Base-by-base conservation (phyloP, 2,888 invertebrate genomes). In the Argyresthia albistria region DNA sequence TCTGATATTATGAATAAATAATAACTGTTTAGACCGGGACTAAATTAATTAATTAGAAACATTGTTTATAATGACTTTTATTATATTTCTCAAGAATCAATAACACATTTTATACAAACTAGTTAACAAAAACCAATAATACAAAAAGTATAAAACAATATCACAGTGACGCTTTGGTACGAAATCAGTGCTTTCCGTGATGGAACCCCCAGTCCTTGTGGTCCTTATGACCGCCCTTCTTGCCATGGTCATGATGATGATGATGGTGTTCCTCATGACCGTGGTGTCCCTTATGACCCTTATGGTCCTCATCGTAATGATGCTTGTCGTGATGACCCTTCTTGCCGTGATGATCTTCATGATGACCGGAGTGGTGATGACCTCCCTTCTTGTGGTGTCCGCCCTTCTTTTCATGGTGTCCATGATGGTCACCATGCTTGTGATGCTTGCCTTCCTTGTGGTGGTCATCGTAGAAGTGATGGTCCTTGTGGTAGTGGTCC, bases 251-350 rank as follows among this genome's bases (percentile, higher is more conserved):
- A 56, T 86, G 80, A 60, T 86, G 86, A 59, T 74, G 73, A 56
- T 84, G 84, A 62, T 86, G 86, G 59, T 86, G 86, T 53, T 83
- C 83, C 53, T 86, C 84, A 60, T 86, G 86, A 15, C 86, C 86
- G 55, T 86, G 84, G 57, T 86, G 86, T 43, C 86, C 86, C 61
- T 86, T 84, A 63, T 86, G 86, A n/a, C 84, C 86, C 14, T 86
- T 69, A 55, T 86, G 84, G 54, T 82, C 73, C 54, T 80, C 83
- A 56, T 86, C 84, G 46, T 80, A 58, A 62, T 86, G 84, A 64
- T 82, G 80, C 60, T 86, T 86, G 57, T 86, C 83, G 53, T 86
- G 86, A 64, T 86, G 83, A 35, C 76, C 78, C n/a, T 80, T 70
- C 56, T 86, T 76, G 53, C 81, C 82, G 54, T 86, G 83, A 64